Evolutionary conservation across 2,113 vertebrate species (phyloP).

Genomic region (Chaetorhynchus papuensis): DNA sequence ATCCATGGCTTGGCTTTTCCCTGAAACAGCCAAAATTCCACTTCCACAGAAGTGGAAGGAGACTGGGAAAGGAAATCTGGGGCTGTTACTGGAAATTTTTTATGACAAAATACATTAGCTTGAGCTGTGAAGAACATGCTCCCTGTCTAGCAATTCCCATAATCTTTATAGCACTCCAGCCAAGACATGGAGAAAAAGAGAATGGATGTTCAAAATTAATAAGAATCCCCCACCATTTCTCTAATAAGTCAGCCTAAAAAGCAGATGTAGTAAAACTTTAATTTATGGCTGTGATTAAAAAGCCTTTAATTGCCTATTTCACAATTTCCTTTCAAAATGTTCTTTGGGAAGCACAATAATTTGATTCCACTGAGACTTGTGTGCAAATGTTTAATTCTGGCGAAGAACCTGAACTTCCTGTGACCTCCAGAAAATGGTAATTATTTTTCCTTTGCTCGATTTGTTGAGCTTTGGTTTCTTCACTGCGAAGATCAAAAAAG

Average conservation of each 20-base stretch:
- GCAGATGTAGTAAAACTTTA: background rate
- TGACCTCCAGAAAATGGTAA: background rate
- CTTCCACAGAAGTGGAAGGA: background rate
- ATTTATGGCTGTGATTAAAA: conserved; percentile 20
- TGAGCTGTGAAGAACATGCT: background rate
- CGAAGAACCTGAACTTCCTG: background rate
- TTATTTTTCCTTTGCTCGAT: conserved; percentile 17
- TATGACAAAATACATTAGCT: background rate
- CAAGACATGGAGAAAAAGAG: background rate
- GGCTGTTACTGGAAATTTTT: background rate
- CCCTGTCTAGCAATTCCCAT: background rate
- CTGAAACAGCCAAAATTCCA: background rate
- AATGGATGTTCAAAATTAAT: background rate
- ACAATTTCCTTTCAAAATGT: conserved; percentile 14
- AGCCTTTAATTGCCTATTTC: conserved; percentile 14
- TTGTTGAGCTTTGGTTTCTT: background rate
- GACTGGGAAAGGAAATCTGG: background rate
- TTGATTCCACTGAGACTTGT: background rate
- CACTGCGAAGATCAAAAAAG: background rate
- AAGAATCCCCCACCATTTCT: background rate
- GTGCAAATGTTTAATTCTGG: conserved; percentile 30
- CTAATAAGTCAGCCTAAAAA: background rate
- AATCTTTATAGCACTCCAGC: background rate
- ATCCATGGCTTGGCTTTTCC: background rate
- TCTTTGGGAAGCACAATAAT: background rate